These are phyloP conservation scores for Cichlasoma orientale DNA, from an alignment of 2,797 vertebrate species.

Conservation along the genomic window DNA sequence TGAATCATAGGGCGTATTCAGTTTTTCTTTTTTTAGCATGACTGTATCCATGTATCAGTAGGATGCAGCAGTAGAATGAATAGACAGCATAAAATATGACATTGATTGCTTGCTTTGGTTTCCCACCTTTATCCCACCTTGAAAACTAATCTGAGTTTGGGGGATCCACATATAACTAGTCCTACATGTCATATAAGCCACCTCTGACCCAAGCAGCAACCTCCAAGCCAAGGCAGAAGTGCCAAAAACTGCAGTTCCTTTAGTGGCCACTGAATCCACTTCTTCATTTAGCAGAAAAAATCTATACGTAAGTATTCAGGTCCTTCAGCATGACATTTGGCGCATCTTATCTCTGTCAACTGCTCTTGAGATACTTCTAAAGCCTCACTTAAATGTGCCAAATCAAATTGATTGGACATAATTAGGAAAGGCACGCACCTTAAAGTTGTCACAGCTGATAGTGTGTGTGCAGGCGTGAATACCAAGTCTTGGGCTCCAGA, in stretches of 20 bases:
- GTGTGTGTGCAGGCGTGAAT: not conserved
- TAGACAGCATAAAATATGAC: slow-evolving; percentile 8
- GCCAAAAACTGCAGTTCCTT: not conserved
- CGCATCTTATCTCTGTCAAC: not conserved
- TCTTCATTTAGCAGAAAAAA: not conserved
- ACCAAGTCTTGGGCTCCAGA: not conserved
- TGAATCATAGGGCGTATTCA: too few relatives aligned
- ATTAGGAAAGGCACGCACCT: not conserved
- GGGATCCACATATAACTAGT: not conserved
- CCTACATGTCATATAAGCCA: not conserved
- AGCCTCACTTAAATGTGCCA: not conserved
- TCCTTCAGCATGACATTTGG: not conserved
- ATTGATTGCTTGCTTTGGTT: not conserved
- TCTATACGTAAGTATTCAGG: not conserved
- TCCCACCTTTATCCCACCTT: not conserved
- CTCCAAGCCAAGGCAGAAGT: not conserved
- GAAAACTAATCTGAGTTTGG: not conserved
- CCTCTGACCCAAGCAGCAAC: too few relatives aligned
- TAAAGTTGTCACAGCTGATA: not conserved
- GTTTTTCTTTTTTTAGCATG: not conserved
- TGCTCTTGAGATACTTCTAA: not conserved
- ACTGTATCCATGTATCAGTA: not conserved
- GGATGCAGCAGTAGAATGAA: slow-evolving; percentile 5
- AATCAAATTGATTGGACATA: not conserved
- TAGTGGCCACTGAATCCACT: not conserved